phyloP scores from a whole-genome alignment of 2,113 vertebrate genomes.

The Solea senegalensis region DNA sequence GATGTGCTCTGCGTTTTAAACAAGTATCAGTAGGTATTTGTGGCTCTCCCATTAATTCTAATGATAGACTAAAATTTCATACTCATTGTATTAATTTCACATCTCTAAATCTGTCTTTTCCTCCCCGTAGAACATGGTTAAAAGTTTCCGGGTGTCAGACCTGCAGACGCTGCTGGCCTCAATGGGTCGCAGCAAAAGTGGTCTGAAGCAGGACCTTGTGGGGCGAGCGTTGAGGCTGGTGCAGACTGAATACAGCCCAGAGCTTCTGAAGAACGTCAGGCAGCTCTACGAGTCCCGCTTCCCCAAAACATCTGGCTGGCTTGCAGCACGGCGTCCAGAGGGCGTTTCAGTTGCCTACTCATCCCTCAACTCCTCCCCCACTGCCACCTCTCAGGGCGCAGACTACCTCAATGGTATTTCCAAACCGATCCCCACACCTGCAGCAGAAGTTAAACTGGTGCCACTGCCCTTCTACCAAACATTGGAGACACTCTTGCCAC shows the following conservation, averaged over 20 bases:
- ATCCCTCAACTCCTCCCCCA: slow-evolving; percentile 79
- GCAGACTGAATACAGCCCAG: slow-evolving; percentile 96
- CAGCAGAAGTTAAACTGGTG: slow-evolving; percentile 90
- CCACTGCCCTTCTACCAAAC: slow-evolving; percentile 96
- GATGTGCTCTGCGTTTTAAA: background rate
- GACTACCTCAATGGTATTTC: slow-evolving; percentile 97
- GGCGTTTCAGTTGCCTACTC: slow-evolving; percentile 83
- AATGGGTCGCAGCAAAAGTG: slow-evolving; percentile 98
- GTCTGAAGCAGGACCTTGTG: slow-evolving; percentile 97
- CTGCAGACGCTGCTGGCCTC: slow-evolving; percentile 98
- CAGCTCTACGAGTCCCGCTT: slow-evolving; percentile 97
- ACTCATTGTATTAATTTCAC: background rate
- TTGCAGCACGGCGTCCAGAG: slow-evolving; percentile 83
- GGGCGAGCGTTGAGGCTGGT: slow-evolving; percentile 93
- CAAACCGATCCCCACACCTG: slow-evolving; percentile 78
- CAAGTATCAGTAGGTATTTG: background rate
- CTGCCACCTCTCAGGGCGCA: slow-evolving; percentile 83
- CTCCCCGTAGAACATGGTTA: slow-evolving; percentile 94
- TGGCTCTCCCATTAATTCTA: background rate
- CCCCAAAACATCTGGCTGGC: slow-evolving; percentile 84
- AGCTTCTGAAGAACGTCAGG: slow-evolving; percentile 96
- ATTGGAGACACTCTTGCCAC: slow-evolving; percentile 92
- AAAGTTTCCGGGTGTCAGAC: slow-evolving; percentile 99
- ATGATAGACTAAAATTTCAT: background rate
- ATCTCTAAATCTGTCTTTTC: slow-evolving; percentile 32